These are phyloP conservation scores for Thunnus maccoyii DNA, from an alignment of 2,113 vertebrate genomes.

Conservation along the genomic window DNA sequence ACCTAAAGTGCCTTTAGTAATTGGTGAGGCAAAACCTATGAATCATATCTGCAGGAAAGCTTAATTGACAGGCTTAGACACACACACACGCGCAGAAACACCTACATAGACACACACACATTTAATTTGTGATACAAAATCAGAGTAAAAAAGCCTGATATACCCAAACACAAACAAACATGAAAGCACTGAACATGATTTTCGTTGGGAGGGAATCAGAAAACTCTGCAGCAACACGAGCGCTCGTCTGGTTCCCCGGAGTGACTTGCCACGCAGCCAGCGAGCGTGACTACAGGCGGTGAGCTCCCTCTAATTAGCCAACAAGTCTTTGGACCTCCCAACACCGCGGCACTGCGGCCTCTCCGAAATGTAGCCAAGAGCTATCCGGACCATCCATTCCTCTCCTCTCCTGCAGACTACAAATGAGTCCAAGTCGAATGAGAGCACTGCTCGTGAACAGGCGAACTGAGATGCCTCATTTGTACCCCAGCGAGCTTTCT, in stretches of 20 bases:
- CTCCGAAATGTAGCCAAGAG: constrained; percentile 41
- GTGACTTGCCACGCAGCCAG: constrained; percentile 33
- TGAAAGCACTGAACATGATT: constrained; percentile 32
- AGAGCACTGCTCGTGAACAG: constrained; percentile 55
- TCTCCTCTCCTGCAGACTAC: constrained; percentile 52
- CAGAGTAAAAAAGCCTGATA: constrained; percentile 21
- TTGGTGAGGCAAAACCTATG: constrained; percentile 48
- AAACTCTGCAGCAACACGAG: constrained; percentile 19
- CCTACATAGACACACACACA: constrained; percentile 16
- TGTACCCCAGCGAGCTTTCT: constrained; percentile 56
- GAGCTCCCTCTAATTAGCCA: constrained; percentile 60
- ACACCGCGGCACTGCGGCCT: constrained; percentile 6
- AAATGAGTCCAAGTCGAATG: constrained; percentile 63
- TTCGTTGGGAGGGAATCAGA: constrained; percentile 39
- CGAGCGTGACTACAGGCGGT: constrained; percentile 48
- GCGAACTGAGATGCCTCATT: constrained; percentile 60
- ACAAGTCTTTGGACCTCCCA: constrained; percentile 56
- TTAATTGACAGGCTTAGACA: constrained; percentile 23
- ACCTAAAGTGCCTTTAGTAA: constrained; percentile 50
- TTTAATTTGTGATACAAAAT: constrained; percentile 32
- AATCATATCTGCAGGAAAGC: constrained; percentile 40
- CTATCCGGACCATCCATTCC: constrained; percentile 33
- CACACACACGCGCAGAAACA: neutral
- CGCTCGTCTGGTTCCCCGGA: constrained; percentile 25
- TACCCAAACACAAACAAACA: constrained; percentile 54